Evolutionary conservation across 2,888 invertebrate species (phyloP).

Genomic region (Rosalia funebris): DNA sequence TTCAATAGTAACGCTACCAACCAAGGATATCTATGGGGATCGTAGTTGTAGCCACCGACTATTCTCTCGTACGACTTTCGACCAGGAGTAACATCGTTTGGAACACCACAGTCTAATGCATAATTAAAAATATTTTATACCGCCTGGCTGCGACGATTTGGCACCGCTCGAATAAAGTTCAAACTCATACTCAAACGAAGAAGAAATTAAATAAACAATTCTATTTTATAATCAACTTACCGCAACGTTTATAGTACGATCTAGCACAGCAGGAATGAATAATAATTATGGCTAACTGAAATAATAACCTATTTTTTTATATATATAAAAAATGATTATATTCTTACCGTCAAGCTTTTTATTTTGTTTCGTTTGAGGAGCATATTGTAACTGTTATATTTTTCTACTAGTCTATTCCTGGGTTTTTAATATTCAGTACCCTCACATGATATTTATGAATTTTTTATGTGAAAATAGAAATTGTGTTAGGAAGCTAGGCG

Average conservation of each 20-base stretch:
- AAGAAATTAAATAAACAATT: too few species aligned
- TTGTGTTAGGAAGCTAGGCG: not conserved
- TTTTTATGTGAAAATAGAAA: slow-evolving; percentile 3
- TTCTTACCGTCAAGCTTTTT: not conserved
- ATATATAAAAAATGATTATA: not conserved
- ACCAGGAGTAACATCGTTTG: not conserved
- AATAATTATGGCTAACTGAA: not conserved
- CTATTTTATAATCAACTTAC: too few species aligned
- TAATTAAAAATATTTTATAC: not conserved
- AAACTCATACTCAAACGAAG: not conserved
- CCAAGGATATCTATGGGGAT: slow-evolving; percentile 23
- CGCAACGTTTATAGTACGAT: slow-evolving; percentile 1
- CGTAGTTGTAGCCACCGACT: slow-evolving; percentile 9
- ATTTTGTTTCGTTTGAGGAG: not conserved
- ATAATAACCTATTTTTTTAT: not conserved
- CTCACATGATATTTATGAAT: not conserved
- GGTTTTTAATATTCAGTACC: slow-evolving; percentile 9
- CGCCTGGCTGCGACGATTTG: not conserved
- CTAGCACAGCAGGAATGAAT: not conserved
- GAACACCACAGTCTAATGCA: slow-evolving; percentile 1
- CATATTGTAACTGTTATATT: not conserved
- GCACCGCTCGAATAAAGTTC: not conserved
- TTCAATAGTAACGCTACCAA: slow-evolving; percentile 16
- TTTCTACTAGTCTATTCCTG: not conserved
- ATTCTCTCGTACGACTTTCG: slow-evolving; percentile 11